Base-by-base conservation (phyloP, 2,797 vertebrate genomes). In the Sciaenops ocellatus region DNA sequence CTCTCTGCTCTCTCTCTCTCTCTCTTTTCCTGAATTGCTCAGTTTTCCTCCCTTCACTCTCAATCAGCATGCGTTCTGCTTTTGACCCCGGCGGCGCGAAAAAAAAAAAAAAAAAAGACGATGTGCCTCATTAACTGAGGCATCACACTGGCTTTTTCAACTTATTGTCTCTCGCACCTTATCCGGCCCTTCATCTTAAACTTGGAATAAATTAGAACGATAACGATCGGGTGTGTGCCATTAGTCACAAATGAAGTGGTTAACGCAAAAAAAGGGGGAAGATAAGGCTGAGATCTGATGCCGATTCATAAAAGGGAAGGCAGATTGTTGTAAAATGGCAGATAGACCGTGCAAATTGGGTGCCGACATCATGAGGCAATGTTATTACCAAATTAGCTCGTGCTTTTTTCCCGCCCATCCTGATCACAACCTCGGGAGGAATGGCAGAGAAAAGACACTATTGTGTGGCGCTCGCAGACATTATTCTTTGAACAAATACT, bases 231-330 rank as follows among this genome's bases (percentile, higher is more conserved):
- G 86, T 24, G 81, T 76, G 85, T 89, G 90, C 94, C 93, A 94
- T 95, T 95, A 95, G 94, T 93, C 90, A 92, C 94, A 95, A 95
- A 95, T 95, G 93, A 95, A 95, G 95, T 95, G 94, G 94, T 94
- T 95, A 91, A 91, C 81, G 87, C 89, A 73, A 76, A 87, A 84
- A 62, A 80, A 78, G 65, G 57, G 78, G 60, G 79, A 46, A 90
- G 94, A 95, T 94, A 94, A 95, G 91, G 80, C 84, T 69, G 85
- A 93, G 94, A 95, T 95, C 92, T 88, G 90, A 92, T 92, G 88
- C 80, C 46, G 83, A 93, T 90, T 93, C 89, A 92, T 93, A 91
- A 92, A 93, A 82, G 85, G 77, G 80, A 81, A 92, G 85, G 79
- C 78, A 86, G 87, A 89, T 91, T 87, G 90, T 87, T 80, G 86